phyloP scores from a whole-genome alignment of 2,113 vertebrate species.

The Anas platyrhynchos region DNA sequence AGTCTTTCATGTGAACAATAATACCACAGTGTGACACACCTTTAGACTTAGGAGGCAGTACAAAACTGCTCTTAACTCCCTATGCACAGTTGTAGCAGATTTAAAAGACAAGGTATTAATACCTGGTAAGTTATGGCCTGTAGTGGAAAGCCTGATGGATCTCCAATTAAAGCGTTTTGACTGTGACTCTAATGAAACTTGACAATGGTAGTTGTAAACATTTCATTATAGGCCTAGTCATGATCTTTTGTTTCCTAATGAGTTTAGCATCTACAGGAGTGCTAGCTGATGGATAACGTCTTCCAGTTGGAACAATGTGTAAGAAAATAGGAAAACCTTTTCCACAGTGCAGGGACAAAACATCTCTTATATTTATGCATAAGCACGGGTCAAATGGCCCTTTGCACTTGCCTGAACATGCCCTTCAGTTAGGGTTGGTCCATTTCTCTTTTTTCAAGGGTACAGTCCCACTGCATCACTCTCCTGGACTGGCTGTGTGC shows the following conservation, averaged over 20 bases:
- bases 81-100: background rate
- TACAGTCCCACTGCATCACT: background rate
- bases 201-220: background rate
- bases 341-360: background rate
- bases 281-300: background rate
- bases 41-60: background rate
- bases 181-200: background rate
- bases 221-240: background rate
- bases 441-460: background rate
- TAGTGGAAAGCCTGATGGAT: background rate
- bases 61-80: background rate
- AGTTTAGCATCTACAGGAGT: background rate
- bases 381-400: background rate
- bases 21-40: background rate
- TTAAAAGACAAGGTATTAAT: background rate
- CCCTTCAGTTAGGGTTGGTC: background rate
- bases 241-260: background rate
- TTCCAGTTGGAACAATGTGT: background rate
- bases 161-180: background rate
- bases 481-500: background rate
- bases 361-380: background rate
- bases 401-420: background rate
- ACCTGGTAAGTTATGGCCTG: background rate
- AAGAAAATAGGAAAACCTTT: background rate
- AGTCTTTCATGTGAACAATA: background rate